Evolutionary conservation across 2,113 vertebrate genomes (phyloP).

Genomic region (Ibidorhyncha struthersii): DNA sequence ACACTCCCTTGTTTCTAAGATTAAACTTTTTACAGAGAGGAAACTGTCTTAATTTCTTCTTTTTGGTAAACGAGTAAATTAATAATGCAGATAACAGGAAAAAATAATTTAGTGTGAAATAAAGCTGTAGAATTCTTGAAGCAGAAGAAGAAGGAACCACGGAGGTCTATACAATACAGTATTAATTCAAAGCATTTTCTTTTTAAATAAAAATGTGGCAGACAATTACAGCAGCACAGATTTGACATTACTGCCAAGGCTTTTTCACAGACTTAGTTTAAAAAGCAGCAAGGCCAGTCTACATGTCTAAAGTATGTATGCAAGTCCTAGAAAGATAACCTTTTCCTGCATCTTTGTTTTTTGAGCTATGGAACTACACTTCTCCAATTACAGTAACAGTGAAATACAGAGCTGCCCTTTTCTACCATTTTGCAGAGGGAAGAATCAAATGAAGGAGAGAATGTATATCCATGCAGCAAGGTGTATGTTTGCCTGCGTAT

Average conservation of each 20-base stretch:
- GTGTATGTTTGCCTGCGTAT: not conserved
- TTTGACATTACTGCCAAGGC: not conserved
- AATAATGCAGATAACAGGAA: not conserved
- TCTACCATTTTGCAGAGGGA: not conserved
- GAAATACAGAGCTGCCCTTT: not conserved
- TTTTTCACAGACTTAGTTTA: not conserved
- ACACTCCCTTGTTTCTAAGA: not conserved
- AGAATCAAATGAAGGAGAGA: not conserved
- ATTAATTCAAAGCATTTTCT: not conserved
- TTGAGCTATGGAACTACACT: not conserved
- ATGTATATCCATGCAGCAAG: not conserved
- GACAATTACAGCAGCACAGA: not conserved
- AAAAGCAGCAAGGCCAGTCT: not conserved
- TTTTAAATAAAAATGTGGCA: not conserved
- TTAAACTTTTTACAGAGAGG: not conserved
- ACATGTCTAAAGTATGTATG: accelerated
- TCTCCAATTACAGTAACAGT: not conserved
- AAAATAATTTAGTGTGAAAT: not conserved
- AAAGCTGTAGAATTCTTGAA: not conserved
- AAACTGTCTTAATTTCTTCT: not conserved
- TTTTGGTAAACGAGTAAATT: not conserved
- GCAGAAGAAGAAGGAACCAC: not conserved
- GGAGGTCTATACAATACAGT: not conserved
- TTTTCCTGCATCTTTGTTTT: not conserved
- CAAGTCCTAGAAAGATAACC: not conserved